Conservation (phyloP, 2,888 invertebrate species). For the Serrognathus titanus region DNA sequence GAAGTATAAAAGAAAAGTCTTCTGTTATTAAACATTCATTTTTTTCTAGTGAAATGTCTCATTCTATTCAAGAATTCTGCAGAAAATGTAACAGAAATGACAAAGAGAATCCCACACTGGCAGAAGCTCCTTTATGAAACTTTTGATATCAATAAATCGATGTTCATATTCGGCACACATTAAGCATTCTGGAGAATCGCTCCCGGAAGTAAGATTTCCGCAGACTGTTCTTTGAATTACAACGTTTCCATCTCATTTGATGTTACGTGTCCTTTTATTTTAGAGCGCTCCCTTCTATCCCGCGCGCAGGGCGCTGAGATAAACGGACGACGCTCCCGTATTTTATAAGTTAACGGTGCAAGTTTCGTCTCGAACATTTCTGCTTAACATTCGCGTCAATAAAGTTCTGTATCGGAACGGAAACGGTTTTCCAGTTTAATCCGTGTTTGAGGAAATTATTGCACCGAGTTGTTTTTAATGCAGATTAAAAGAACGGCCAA, state of each 20-base stretch:
- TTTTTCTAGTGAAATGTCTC: no score
- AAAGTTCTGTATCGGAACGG: no score
- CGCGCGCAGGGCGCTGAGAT: not conserved
- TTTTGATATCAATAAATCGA: conserved; percentile 1
- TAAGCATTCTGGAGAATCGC: not conserved
- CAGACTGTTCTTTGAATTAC: not conserved
- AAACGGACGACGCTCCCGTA: not conserved
- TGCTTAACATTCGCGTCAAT: no score
- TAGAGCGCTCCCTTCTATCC: not conserved
- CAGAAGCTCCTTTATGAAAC: not conserved
- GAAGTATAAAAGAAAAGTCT: no score
- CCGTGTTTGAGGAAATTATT: no score
- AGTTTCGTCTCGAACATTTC: not conserved
- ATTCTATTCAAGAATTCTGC: not conserved
- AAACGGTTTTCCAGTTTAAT: no score
- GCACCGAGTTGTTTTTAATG: no score
- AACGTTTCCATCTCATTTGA: not conserved
- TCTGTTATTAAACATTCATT: no score
- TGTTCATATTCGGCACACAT: conserved; percentile 1
- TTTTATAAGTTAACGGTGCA: not conserved
- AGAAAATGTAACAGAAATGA: not conserved
- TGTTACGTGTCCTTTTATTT: not conserved
- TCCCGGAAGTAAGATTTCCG: not conserved
- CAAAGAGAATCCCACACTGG: not conserved
- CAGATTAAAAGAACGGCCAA: no score